These are phyloP conservation scores for Phalloptychus januarius DNA, from an alignment of 2,797 vertebrate species.

Conservation along the genomic window DNA sequence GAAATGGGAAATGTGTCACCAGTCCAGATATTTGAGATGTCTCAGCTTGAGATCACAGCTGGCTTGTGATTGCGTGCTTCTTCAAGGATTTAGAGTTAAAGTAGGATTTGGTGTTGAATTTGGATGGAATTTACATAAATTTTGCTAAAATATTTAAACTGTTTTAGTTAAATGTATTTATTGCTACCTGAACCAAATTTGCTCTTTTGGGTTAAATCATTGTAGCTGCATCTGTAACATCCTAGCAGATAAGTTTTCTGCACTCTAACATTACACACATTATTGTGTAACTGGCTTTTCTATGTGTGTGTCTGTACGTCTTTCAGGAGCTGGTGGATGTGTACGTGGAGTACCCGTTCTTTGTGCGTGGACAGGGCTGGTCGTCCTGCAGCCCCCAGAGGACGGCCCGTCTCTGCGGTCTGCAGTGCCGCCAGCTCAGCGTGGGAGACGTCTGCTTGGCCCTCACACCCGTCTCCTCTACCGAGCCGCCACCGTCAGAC, in stretches of 20 bases:
- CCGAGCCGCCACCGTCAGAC: conserved; percentile 9
- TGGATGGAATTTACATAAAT: neutral
- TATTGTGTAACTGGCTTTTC: neutral
- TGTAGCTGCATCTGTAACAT: neutral
- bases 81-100: neutral
- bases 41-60: neutral
- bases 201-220: neutral
- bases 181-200: neutral
- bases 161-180: neutral
- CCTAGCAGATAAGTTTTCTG: neutral
- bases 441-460: conserved; percentile 82
- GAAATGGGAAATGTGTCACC: neutral
- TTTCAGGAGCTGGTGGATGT: conserved; percentile 80
- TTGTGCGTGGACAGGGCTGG: conserved; percentile 80
- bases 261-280: neutral
- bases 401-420: conserved; percentile 76
- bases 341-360: conserved; percentile 80
- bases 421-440: conserved; percentile 78
- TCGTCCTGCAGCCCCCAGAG: conserved; percentile 80
- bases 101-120: neutral
- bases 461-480: conserved; percentile 69
- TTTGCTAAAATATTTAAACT: neutral
- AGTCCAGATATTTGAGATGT: neutral
- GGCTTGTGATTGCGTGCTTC: neutral
- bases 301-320: conserved; percentile 5